Base-by-base conservation (phyloP, 1,140 invertebrate genomes). In the Trissolcus basalis region DNA sequence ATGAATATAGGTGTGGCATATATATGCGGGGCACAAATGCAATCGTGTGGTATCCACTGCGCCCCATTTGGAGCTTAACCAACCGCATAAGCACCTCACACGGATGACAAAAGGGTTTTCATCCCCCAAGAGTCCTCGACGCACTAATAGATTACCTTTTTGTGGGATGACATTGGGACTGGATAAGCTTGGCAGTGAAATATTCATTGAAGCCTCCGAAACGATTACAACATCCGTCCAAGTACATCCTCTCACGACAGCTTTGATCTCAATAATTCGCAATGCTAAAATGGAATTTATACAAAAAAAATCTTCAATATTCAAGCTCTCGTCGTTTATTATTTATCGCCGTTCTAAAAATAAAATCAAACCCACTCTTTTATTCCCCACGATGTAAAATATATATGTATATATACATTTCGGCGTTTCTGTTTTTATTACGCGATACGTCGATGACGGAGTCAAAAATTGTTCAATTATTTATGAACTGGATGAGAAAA, bases 71-170 rank as follows among this genome's bases (percentile, higher is more conserved):
- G 19, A 67, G 82, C 73, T 84, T 83, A 84, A 82, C 79, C 81
- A 85, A 84, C 80, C 84, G 78, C 80, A 81, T 86, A 82, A 84
- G 83, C 80, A 80, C 77, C 81, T 85, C 82, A 68, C 82, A 61
- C 83, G 65, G 60, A 70, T 76, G 70, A 86, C 80, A 84, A 86
- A 86, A 86, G 85, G 85, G 85, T 77, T 86, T 86, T 83, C 82
- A 81, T 82, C 79, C 81, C 19, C 82, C 58, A 70, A 78, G 77
- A 83, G 77, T 78, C 58, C 70, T 77, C 73, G 56, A 74, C 72
- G 78, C 55, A 78, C 82, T 85, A 83, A 83, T 85, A 84, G 83
- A 85, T 85, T 84, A 85, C 72, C 81, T 84, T 83, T 85, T 85
- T 85, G 84, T 78, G 80, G 81, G 68, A 80, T 79, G 75, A 78